Conservation (phyloP, 2,113 vertebrate genomes). For the Blennius ocellaris region DNA sequence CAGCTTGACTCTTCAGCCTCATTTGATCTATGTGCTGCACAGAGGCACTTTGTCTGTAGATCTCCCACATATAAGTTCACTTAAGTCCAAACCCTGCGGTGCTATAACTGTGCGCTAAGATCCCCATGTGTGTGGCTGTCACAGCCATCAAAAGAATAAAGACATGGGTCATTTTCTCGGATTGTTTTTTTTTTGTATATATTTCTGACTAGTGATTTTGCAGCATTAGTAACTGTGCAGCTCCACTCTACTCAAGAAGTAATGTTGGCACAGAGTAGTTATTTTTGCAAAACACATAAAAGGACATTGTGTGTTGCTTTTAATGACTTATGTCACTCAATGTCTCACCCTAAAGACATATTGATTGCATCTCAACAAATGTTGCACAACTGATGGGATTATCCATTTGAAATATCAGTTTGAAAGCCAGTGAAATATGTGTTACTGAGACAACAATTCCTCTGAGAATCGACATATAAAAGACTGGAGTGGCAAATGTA, state of each 20-base stretch:
- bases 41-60: slow-evolving; percentile 25
- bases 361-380: neutral
- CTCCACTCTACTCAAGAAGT: no score
- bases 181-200: no score
- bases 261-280: neutral
- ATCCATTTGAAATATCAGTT: no score
- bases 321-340: neutral
- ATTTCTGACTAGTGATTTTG: neutral
- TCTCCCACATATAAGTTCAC: neutral
- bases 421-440: neutral
- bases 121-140: no score
- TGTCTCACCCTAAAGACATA: neutral
- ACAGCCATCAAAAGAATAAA: no score
- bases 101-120: no score
- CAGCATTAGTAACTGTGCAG: no score
- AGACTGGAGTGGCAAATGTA: neutral
- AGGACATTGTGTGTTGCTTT: neutral
- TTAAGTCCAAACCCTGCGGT: no score
- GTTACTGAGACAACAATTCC: neutral
- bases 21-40: neutral
- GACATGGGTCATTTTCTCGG: no score
- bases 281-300: neutral
- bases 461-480: neutral
- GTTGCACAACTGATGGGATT: neutral
- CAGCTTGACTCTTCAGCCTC: slow-evolving; percentile 31